Base-by-base conservation (phyloP, 1,140 invertebrate genomes). In the Lasaia peninsularis region DNA sequence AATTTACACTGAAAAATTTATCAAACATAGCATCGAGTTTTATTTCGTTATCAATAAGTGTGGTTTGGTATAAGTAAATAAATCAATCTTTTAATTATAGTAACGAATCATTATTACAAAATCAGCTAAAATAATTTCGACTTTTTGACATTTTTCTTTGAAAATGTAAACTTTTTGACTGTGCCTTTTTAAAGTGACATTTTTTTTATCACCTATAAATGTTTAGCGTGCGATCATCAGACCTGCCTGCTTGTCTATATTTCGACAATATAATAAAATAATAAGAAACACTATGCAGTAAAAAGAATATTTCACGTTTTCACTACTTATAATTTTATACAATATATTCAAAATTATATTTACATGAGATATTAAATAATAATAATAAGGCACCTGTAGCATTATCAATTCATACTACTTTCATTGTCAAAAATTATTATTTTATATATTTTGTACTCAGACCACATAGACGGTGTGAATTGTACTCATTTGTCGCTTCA, bases 371-470 rank as follows among this genome's bases (percentile, higher is more conserved):
- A 54, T 37, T 35, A 56, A 57, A 52, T 55, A 62, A 62, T 35
- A 35, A 61, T 62, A 49, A 62, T 62, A 62, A 62, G 54, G 60
- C 60, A 62, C 60, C 60, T 40, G 51, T 31, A 62, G 54, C 28
- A 56, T 44, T 31, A 52, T 34, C 52, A 50, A 54, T 55, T 51
- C 50, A 50, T 14, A 50, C 37, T 55, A 50, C 56, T 55, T 51
- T 54, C 31, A 34, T 60, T 37, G 14, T 50, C 11, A 20, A 40
- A 60, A 56, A 56, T 56, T 32, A 50, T 21, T 21, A 53, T 35
- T 34, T 28, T 28, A 28, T 28, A 28, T 7, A 28, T 28, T 28
- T 28, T 28, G 8, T 28, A 28, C 8, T 28, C 24, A 21, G 9
- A 24, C 34, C 14, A 50, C 14, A 53, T 37, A 50, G 10, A 24